Conservation (phyloP, 2,888 invertebrate species). For the Cyclophora punctaria region DNA sequence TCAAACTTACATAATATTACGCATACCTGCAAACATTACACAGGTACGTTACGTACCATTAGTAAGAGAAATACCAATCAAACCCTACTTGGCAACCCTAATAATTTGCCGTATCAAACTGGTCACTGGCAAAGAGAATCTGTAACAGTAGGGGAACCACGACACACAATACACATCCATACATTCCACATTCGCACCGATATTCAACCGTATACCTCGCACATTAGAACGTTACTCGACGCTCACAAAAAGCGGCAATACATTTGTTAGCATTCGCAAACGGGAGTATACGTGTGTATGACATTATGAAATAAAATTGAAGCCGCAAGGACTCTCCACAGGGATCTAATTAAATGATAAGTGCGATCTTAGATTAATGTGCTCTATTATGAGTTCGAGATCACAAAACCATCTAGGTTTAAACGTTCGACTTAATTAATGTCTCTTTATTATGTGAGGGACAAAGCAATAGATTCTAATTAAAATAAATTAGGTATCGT, state of each 20-base stretch:
- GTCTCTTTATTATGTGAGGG: too few species aligned
- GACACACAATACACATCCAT: slow-evolving; percentile 28
- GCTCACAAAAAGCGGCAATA: slow-evolving; percentile 17
- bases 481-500: not conserved
- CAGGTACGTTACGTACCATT: too few species aligned
- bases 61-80: not conserved
- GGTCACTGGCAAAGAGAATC: slow-evolving; percentile 52
- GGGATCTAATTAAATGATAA: slow-evolving; percentile 75
- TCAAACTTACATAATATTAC: too few species aligned
- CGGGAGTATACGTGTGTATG: slow-evolving; percentile 69
- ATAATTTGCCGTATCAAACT: slow-evolving; percentile 56
- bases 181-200: slow-evolving; percentile 10
- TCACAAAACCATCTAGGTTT: slow-evolving; percentile 17
- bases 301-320: slow-evolving; percentile 74
- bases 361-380: slow-evolving; percentile 69
- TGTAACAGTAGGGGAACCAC: slow-evolving; percentile 42
- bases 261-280: slow-evolving; percentile 39
- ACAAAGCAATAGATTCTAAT: too few species aligned
- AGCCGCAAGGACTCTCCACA: slow-evolving; percentile 62
- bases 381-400: slow-evolving; percentile 50
- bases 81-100: slow-evolving; percentile 41
- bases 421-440: slow-evolving; percentile 18
- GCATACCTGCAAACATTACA: too few species aligned
- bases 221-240: slow-evolving; percentile 11
- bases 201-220: slow-evolving; percentile 26